Percentiles rank a stretch among this genome's conserved stretches.
phyloP scores from a whole-genome alignment of 1,140 invertebrate genomes.

The Helicorthomorpha holstii region DNA sequence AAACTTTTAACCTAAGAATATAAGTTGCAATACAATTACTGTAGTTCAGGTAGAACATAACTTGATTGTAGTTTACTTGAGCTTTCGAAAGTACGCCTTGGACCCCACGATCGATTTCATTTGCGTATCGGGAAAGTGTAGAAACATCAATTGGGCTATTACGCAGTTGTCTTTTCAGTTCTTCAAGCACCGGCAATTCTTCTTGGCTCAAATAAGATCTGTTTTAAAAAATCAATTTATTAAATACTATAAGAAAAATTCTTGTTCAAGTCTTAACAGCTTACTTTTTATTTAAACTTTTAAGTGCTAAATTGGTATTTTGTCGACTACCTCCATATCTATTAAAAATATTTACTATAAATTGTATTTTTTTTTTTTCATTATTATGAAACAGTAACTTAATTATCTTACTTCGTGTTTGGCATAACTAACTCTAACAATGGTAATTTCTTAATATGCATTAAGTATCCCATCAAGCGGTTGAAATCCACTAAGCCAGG shows the following conservation, averaged over 20 bases:
- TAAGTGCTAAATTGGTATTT: not conserved
- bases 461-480: not conserved
- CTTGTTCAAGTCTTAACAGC: not conserved
- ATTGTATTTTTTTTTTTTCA: not conserved
- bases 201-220: not conserved
- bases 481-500: not conserved
- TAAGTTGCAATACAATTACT: not conserved
- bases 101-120: not conserved
- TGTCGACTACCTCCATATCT: not conserved
- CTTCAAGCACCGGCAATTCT: not conserved
- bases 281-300: not conserved
- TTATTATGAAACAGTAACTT: not conserved
- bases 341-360: not conserved
- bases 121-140: not conserved
- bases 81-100: not conserved
- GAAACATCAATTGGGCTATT: not conserved
- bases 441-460: not conserved
- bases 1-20: not conserved
- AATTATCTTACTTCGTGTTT: not conserved
- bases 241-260: not conserved
- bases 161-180: not conserved
- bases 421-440: not conserved
- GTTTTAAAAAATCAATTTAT: not conserved
- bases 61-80: not conserved
- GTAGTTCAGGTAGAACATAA: not conserved